These are phyloP conservation scores for Sebastes itinus DNA, from an alignment of 2,797 vertebrate species.

Conservation along the genomic window DNA sequence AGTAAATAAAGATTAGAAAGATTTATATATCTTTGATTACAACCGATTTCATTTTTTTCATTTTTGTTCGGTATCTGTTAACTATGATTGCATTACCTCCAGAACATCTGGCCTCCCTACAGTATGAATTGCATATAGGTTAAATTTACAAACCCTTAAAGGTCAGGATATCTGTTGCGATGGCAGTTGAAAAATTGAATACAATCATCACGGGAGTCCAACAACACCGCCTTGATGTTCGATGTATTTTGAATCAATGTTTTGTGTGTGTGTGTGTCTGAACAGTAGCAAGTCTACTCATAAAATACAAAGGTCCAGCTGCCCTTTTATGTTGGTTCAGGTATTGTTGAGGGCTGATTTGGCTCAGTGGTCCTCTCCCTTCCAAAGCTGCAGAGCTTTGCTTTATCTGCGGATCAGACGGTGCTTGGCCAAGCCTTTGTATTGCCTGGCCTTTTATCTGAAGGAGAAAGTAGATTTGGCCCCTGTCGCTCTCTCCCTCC, in stretches of 20 bases:
- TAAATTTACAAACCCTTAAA: constrained; percentile 19
- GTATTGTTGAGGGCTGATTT: constrained; percentile 75
- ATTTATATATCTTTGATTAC: neutral
- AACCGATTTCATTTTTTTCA: neutral
- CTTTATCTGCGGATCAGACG: constrained; percentile 78
- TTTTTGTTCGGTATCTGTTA: neutral
- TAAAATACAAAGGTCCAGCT: constrained; percentile 73
- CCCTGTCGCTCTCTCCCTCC: constrained; percentile 68
- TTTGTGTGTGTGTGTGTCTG: constrained; percentile 5
- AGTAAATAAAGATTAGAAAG: neutral
- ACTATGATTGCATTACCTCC: neutral
- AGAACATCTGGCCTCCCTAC: neutral
- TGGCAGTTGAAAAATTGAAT: constrained; percentile 2
- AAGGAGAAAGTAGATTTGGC: constrained; percentile 65
- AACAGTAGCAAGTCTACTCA: constrained; percentile 51
- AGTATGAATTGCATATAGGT: neutral
- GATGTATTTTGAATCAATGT: constrained; percentile 33
- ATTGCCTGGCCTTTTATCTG: constrained; percentile 74
- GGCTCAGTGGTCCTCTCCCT: constrained; percentile 60
- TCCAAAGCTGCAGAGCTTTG: constrained; percentile 73
- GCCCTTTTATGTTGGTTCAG: constrained; percentile 74
- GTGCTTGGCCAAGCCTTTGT: constrained; percentile 73
- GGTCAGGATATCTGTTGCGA: constrained; percentile 7
- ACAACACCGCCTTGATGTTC: constrained; percentile 28
- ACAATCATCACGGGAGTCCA: constrained; percentile 9